Evolutionary conservation across 2,113 vertebrate genomes (phyloP), one percentile per base, ranked within the genome.

Genomic region (Ceuthmochares aereus): DNA sequence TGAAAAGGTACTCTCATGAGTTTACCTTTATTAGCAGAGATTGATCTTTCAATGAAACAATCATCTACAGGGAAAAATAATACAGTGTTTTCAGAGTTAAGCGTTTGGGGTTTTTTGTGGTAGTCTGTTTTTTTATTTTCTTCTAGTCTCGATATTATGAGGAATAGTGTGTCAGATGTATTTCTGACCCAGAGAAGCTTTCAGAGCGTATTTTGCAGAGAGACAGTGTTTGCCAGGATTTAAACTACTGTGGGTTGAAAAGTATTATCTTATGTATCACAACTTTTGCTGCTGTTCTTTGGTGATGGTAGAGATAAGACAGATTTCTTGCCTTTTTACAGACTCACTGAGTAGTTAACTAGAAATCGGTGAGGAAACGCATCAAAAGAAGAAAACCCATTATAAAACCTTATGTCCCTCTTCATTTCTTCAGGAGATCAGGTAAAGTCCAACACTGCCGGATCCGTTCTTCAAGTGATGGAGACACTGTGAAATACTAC

Each of bases 391-490:
- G 34, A 69, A 62, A 74, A 83, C 6, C 27, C 62, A 7, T 80
- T 62, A 40, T 23, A 66, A 94, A 55, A 19, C 29, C 29, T 86
- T 62, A 6, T 37, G 2, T 3, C 3, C 16, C 12, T 34, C 11
- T 89, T 70, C 15, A 2, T 74, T 79, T 84, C 49, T 42, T 4
- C 90, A 99, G 99, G 99, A 98, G 99, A 51, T 97, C 97, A 4
- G 99, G 99, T 49, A 97, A 99, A 59, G 99, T 99, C 77, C 99
- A 99, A 97, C 99, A 99, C 97, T 99, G 99, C 84, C 98, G 98
- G 10, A 99, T 99, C 69, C 99, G 99, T 76, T 99, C 99, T 3
- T 93, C 79, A 25, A 59, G 95, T 4, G 99, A 99, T 9, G 98
- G 96, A 2, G 97, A 97, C 7, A 36, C 87, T 84, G 93, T 96